A percentile compares a stretch with the other conserved stretches of the same genome.
These are phyloP conservation scores for Ischnus inquisitorius DNA, from an alignment of 2,888 invertebrate genomes.

Conservation along the genomic window DNA sequence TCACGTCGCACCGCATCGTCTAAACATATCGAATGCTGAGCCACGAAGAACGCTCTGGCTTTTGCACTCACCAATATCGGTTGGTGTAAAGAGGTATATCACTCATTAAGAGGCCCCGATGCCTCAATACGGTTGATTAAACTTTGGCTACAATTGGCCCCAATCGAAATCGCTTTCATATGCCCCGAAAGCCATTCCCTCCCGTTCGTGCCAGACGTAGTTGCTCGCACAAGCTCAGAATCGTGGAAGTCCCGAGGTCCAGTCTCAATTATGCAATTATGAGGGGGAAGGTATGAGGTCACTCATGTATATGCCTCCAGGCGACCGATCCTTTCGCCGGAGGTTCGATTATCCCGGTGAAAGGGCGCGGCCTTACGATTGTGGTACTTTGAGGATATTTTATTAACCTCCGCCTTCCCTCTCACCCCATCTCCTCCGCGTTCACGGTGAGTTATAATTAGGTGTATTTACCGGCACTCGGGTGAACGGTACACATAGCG, in stretches of 20 bases:
- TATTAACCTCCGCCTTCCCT: conserved; percentile 22
- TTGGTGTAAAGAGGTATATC: not conserved
- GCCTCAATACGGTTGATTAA: conserved; percentile 16
- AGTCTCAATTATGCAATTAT: conserved; percentile 62
- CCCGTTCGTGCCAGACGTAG: not conserved
- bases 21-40: no score
- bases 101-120: not conserved
- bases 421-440: no score
- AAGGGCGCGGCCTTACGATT: conserved; percentile 36
- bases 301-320: not conserved
- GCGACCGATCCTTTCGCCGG: not conserved
- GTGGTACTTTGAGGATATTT: conserved; percentile 61
- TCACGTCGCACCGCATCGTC: no score
- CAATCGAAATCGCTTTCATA: no score
- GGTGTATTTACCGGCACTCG: not conserved
- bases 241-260: conserved; percentile 29
- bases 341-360: conserved; percentile 27
- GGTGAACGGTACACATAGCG: not conserved
- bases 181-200: not conserved
- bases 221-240: not conserved
- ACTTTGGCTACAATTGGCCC: not conserved
- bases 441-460: not conserved
- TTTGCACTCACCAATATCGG: no score
- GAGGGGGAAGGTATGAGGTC: conserved; percentile 11
- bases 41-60: no score